A percentile compares a stretch with the other conserved stretches of the same genome.
These are phyloP conservation scores for Cephonodes hylas DNA, from an alignment of 2,888 invertebrate genomes.

Conservation along the genomic window DNA sequence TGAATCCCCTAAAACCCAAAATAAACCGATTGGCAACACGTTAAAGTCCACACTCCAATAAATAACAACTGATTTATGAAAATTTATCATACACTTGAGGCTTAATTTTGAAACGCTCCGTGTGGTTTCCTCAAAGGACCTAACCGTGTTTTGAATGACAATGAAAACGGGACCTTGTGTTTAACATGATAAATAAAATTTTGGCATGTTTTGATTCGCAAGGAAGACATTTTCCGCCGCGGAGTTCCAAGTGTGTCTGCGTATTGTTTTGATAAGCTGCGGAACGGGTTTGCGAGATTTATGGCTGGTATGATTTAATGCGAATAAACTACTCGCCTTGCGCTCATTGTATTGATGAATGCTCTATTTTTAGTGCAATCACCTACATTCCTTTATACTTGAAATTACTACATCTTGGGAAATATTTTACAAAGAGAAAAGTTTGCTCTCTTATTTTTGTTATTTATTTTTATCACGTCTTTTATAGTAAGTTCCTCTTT, in stretches of 20 bases:
- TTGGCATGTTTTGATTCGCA: slow-evolving; percentile 35
- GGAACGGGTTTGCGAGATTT: slow-evolving; percentile 79
- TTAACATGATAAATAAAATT: slow-evolving; percentile 46
- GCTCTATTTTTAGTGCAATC: slow-evolving; percentile 65
- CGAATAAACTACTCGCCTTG: slow-evolving; percentile 78
- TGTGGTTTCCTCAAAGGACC: slow-evolving; percentile 41
- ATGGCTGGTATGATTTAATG: slow-evolving; percentile 79
- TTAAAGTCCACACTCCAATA: slow-evolving; percentile 78
- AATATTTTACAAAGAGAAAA: not conserved
- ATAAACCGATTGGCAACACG: slow-evolving; percentile 74
- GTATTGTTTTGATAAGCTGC: slow-evolving; percentile 82
- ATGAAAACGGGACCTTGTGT: slow-evolving; percentile 57
- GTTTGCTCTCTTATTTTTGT: not conserved
- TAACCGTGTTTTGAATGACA: slow-evolving; percentile 41
- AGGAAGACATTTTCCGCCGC: slow-evolving; percentile 61
- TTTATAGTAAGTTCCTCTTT: too few relatives aligned
- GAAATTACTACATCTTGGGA: not conserved
- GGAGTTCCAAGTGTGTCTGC: slow-evolving; percentile 75
- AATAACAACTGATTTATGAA: slow-evolving; percentile 79
- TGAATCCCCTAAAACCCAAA: slow-evolving; percentile 61
- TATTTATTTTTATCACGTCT: not conserved
- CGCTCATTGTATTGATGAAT: slow-evolving; percentile 73
- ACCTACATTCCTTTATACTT: slow-evolving; percentile 39
- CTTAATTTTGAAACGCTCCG: slow-evolving; percentile 78
- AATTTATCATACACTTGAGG: slow-evolving; percentile 79